Evolutionary conservation across 2,888 invertebrate species (phyloP), one percentile per base, ranked within the genome.

Genomic region (Oscheius sp.): DNA sequence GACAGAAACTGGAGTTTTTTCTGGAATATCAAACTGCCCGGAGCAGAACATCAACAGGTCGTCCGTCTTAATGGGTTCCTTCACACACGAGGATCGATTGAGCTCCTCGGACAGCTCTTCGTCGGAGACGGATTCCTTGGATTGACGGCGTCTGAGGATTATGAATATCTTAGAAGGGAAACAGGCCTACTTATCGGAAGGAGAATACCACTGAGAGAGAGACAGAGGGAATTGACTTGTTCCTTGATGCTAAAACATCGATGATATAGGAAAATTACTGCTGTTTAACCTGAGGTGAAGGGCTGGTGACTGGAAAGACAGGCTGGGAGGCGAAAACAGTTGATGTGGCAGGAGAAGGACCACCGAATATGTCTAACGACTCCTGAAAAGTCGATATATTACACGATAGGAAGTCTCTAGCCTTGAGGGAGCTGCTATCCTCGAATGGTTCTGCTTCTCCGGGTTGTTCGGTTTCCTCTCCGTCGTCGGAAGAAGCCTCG

Each of bases 11-110:
- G 13, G 48, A 2, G 53, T 35, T 29, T 68, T 65, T 13, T n/a
- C 33, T 4, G 65, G 51, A 3, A 65, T 5, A 0, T 71, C 62
- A 29, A 76, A 76, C 11, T 55, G 33, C 1, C 76, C 76, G 3
- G 73, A 73, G 13, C 76, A 76, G 11, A 73, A 62, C 58, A 33
- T 70, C 1, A 74, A 50, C 35, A 76, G 35, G 35, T 76, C 76
- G 58, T 57, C 63, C 11, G 55, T 60, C 1, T 73, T 57, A 10
- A 53, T 50, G 0, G n/a, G 70, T 1, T 75, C 50, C 7, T 70
- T 59, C 13, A n/a, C 57, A 21, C 10, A 58, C 13, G 21, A 29
- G 9, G 42, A 13, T 13, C n/a, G 13, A 7, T n/a, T 55, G 42
- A 55, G 55, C 37, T 68, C 68, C 1, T 68, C 55, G 33, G 55